phyloP scores from a whole-genome alignment of 1,140 invertebrate genomes.

The Drosophila quadrilineata region DNA sequence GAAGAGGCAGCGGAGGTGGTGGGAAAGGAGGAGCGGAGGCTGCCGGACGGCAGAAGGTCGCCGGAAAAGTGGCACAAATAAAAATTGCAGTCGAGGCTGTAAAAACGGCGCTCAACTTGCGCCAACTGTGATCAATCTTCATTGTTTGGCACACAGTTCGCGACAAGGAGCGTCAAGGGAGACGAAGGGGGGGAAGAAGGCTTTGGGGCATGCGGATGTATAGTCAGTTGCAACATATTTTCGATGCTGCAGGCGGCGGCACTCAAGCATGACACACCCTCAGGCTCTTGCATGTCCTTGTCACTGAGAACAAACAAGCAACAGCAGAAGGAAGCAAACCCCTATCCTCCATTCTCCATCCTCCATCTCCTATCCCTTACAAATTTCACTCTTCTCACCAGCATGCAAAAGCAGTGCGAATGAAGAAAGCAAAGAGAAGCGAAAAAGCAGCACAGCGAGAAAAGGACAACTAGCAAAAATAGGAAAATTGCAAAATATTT shows the following conservation, averaged over 20 bases:
- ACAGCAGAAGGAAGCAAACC: conserved; percentile 5
- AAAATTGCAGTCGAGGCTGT: conserved; percentile 60
- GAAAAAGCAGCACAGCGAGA: conserved; percentile 23
- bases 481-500: conserved; percentile 74
- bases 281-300: conserved; percentile 31
- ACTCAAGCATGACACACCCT: conserved; percentile 44
- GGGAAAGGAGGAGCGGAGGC: background rate
- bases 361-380: too few species aligned
- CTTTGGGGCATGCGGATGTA: conserved; percentile 1
- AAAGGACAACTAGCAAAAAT: conserved; percentile 36
- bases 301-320: conserved; percentile 36
- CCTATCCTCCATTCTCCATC: too few species aligned
- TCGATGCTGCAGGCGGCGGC: conserved; percentile 41
- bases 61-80: conserved; percentile 57
- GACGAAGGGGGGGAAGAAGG: background rate
- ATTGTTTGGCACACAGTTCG: conserved; percentile 18
- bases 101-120: conserved; percentile 59
- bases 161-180: background rate
- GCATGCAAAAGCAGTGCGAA: conserved; percentile 15
- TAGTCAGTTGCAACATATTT: conserved; percentile 61
- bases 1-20: background rate
- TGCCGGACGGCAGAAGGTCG: conserved; percentile 19
- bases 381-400: background rate
- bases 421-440: conserved; percentile 13
- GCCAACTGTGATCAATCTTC: conserved; percentile 75